phyloP scores from a whole-genome alignment of 2,113 vertebrate species.

The Lichenostomus cassidix region DNA sequence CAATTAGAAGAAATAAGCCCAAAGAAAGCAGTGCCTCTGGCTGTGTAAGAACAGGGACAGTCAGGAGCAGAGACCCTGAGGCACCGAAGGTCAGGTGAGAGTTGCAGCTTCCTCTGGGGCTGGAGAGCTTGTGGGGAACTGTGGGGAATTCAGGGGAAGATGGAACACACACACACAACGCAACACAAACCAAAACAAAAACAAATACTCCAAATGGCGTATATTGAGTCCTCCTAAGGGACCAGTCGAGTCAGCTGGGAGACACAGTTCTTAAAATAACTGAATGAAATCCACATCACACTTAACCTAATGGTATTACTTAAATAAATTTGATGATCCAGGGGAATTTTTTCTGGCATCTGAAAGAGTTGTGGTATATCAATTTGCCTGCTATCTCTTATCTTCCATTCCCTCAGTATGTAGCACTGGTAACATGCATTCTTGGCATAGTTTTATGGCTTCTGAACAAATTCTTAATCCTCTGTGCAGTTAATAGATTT shows the following conservation, averaged over 20 bases:
- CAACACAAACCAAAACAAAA: neutral
- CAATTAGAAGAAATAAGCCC: neutral
- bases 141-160: neutral
- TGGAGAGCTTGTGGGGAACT: neutral
- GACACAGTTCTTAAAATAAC: conserved; percentile 13
- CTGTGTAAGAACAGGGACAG: neutral
- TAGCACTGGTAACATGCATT: neutral
- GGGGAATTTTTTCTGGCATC: conserved; percentile 24
- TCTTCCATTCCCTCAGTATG: neutral
- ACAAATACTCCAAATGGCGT: neutral
- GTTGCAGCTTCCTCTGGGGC: neutral
- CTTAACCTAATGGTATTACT: neutral
- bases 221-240: neutral
- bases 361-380: neutral
- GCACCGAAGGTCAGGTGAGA: neutral
- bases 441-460: conserved; percentile 33
- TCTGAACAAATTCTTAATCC: conserved; percentile 23
- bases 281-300: neutral
- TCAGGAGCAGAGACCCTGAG: neutral
- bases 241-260: neutral
- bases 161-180: neutral
- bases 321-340: conserved; percentile 25
- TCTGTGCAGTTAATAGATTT: neutral
- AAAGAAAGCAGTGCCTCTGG: neutral
- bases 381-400: conserved; percentile 10